Evolutionary conservation across 2,888 invertebrate genomes (phyloP), one percentile per base, ranked within the genome.

Genomic region (Eupeodes latifasciatus): DNA sequence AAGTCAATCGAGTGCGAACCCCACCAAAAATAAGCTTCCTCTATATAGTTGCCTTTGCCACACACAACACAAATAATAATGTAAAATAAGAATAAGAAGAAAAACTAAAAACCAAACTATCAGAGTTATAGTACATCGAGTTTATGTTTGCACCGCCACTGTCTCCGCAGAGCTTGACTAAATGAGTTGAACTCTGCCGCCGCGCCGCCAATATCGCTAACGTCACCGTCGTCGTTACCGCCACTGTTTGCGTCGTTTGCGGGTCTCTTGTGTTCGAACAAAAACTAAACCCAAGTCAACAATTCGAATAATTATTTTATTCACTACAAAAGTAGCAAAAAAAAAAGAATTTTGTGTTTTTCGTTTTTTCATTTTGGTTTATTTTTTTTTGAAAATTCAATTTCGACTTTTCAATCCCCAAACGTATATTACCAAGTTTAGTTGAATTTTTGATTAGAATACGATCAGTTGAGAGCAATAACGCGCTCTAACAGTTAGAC

Each of bases 401-500:
- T 81, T 40, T 77, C 16, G 67, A 67, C 40, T 80, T 85, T 82
- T 79, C 78, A 80, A 77, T 78, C 61, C 76, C 75, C 80, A 78
- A 78, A 83, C 78, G 57, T 81, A 84, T 75, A 51, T 85, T 82
- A 81, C 72, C 77, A 71, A 69, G 76, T 84, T 90, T 85, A 90
- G 89, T 90, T 85, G 87, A 74, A 81, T 76, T 79, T 88, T 89
- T 90, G 83, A 90, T 90, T 85, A 90, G 87, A 90, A 90, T 89
- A 87, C 84, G 89, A 89, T 89, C 89, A 82, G 90, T 89, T 85
- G 89, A 79, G 77, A 74, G 84, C 77, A 85, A 47, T 14, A 59
- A 69, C 77, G 59, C 67, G 66, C 66, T 80, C 76, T 40, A 36
- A 67, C 53, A 66, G 66, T 66, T 49, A 66, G 66, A 66, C 47